Evolutionary conservation across 2,888 invertebrate genomes (phyloP).

Genomic region (Latrodectus elegans): DNA sequence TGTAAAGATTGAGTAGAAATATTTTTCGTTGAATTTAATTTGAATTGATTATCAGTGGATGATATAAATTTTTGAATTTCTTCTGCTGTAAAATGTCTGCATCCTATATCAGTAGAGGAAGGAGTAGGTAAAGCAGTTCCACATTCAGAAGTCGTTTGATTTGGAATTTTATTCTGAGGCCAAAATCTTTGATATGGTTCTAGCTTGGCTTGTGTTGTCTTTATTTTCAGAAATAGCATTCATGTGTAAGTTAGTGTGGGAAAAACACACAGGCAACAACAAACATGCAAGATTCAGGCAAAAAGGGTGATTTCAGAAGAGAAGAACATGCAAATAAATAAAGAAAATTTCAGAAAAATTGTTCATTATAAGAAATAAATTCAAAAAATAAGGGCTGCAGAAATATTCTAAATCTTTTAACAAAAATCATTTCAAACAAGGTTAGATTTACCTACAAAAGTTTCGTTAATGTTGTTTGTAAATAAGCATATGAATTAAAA

Average conservation of each 20-base stretch:
- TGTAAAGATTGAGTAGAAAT: neutral
- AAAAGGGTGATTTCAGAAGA: constrained; percentile 47
- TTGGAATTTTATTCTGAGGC: constrained; percentile 35
- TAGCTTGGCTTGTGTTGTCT: constrained; percentile 3
- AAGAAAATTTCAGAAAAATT: constrained; percentile 17
- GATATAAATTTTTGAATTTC: neutral
- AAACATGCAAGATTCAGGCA: constrained; percentile 66
- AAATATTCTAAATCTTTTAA: neutral
- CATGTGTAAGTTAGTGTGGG: neutral
- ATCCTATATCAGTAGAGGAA: neutral
- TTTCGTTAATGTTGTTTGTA: too few species aligned
- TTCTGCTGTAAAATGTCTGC: neutral
- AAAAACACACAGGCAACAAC: constrained; percentile 39
- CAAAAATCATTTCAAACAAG: too few species aligned
- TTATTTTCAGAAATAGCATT: neutral
- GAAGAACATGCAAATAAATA: constrained; percentile 64
- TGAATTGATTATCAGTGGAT: neutral
- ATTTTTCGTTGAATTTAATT: neutral
- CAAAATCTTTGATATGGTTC: constrained; percentile 60
- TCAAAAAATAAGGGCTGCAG: neutral
- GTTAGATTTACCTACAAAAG: too few species aligned
- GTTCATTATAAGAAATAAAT: neutral
- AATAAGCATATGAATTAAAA: too few species aligned
- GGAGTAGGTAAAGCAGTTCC: neutral
- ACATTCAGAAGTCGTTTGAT: neutral